phyloP scores from a whole-genome alignment of 2,888 invertebrate genomes.

The Apotomis turbidana region DNA sequence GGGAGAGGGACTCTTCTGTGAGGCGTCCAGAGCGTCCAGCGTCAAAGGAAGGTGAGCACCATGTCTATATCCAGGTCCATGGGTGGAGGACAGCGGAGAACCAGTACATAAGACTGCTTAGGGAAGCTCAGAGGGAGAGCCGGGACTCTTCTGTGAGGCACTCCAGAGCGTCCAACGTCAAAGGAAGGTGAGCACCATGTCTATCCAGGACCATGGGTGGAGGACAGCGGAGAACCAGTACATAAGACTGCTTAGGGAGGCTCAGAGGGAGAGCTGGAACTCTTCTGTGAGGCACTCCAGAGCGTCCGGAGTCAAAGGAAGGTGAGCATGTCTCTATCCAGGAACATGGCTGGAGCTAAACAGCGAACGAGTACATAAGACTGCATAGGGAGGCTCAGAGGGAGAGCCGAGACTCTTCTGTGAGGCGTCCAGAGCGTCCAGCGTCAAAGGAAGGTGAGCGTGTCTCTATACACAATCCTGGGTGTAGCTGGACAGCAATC shows the following conservation, averaged over 20 bases:
- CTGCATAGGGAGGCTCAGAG: constrained; percentile 94
- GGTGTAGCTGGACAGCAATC: too few species aligned
- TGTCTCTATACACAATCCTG: too few species aligned
- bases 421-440: too few species aligned
- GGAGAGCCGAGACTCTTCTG: constrained; percentile 93
- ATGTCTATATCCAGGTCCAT: constrained; percentile 77
- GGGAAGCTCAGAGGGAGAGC: constrained; percentile 95
- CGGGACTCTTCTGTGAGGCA: constrained; percentile 92
- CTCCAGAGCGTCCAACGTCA: constrained; percentile 91
- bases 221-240: constrained; percentile 93
- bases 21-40: constrained; percentile 93
- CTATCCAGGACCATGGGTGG: constrained; percentile 91
- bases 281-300: constrained; percentile 93
- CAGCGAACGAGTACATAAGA: constrained; percentile 92
- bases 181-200: constrained; percentile 85
- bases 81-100: constrained; percentile 94
- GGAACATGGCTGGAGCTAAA: constrained; percentile 96
- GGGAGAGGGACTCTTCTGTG: constrained; percentile 93
- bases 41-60: constrained; percentile 87
- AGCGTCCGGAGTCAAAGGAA: constrained; percentile 92
- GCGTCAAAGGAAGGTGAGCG: too few species aligned
- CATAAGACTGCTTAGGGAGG: constrained; percentile 92
- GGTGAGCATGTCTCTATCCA: constrained; percentile 70
- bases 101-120: constrained; percentile 92
- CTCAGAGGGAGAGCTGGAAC: constrained; percentile 92